phyloP scores from a whole-genome alignment of 2,797 vertebrate genomes.

The Sebastolobus altivelis region DNA sequence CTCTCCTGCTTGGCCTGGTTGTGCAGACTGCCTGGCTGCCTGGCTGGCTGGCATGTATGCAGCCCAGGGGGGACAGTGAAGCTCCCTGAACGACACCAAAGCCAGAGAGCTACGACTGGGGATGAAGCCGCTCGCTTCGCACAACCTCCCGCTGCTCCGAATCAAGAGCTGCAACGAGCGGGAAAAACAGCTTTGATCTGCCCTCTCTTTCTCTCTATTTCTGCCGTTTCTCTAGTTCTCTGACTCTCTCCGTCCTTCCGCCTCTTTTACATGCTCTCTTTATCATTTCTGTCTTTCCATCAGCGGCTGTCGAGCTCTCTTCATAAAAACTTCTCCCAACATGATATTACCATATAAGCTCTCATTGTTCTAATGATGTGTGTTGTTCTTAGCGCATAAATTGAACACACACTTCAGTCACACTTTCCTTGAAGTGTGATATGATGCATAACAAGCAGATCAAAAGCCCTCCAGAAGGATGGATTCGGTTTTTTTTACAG shows the following conservation, averaged over 20 bases:
- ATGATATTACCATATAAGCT: constrained; percentile 1
- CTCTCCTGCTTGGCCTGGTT: constrained; percentile 39
- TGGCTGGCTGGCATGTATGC: constrained; percentile 41
- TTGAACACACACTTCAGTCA: constrained; percentile 34
- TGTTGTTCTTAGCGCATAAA: constrained; percentile 32
- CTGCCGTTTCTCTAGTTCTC: neutral
- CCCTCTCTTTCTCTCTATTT: constrained; percentile 21
- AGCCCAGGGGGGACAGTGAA: constrained; percentile 59
- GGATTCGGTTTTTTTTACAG: neutral
- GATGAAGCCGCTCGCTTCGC: constrained; percentile 65
- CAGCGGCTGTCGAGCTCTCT: neutral
- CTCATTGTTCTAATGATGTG: constrained; percentile 33
- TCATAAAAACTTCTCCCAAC: constrained; percentile 1
- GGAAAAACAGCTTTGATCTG: constrained; percentile 65
- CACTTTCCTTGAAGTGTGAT: constrained; percentile 32
- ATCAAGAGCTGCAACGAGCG: constrained; percentile 63
- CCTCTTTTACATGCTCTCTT: constrained; percentile 19
- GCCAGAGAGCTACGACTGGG: constrained; percentile 60
- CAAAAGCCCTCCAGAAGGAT: constrained; percentile 5
- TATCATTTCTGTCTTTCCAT: constrained; percentile 4
- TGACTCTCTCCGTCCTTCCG: neutral
- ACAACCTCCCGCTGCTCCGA: constrained; percentile 66
- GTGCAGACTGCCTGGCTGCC: constrained; percentile 34
- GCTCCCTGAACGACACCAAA: constrained; percentile 71
- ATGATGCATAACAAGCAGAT: constrained; percentile 42